Percentiles rank a stretch among this genome's conserved stretches.
These are phyloP conservation scores for Hemibagrus guttatus DNA, from an alignment of 2,797 vertebrate species.

Conservation along the genomic window DNA sequence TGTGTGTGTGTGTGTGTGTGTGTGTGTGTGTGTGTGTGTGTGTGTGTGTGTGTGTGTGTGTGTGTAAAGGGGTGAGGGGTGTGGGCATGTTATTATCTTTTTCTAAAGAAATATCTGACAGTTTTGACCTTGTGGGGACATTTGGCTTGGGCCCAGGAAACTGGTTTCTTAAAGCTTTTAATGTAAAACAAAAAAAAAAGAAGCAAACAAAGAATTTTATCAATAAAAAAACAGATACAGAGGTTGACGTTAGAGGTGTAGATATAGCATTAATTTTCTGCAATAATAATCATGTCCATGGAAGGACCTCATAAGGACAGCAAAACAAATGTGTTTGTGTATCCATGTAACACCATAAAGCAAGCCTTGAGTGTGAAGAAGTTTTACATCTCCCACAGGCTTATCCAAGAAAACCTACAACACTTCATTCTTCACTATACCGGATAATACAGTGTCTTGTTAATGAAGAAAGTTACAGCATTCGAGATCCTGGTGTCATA, in stretches of 20 bases:
- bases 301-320: not conserved
- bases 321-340: not conserved
- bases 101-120: not conserved
- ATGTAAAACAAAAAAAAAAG: not conserved
- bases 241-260: not conserved
- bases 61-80: not conserved
- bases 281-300: not conserved
- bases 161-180: not conserved
- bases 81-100: not conserved
- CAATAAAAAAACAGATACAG: not conserved
- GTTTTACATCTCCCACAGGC: not conserved
- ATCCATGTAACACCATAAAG: not conserved
- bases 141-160: not conserved
- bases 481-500: slow-evolving; percentile 16
- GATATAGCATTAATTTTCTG: not conserved
- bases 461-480: slow-evolving; percentile 4
- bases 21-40: not conserved
- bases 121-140: not conserved
- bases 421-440: not conserved
- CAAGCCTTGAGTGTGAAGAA: not conserved
- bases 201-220: not conserved
- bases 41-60: not conserved
- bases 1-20: not conserved
- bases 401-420: not conserved
- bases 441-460: slow-evolving; percentile 3